phyloP scores from a whole-genome alignment of 2,888 invertebrate genomes.

The Athalia rosae region DNA sequence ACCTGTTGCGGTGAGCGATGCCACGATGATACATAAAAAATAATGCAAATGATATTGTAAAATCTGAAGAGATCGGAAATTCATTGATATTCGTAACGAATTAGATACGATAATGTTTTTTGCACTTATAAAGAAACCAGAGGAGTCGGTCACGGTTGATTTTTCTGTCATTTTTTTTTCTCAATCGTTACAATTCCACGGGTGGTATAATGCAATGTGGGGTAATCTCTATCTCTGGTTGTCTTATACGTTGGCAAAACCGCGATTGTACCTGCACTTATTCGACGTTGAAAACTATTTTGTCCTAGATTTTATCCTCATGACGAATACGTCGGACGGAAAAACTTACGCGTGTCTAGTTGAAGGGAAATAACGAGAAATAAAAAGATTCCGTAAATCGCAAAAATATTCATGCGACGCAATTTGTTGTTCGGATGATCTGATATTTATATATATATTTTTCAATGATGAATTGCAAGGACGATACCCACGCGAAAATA shows the following conservation, averaged over 20 bases:
- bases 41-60: no score
- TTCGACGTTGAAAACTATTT: constrained; percentile 19
- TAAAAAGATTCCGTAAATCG: no score
- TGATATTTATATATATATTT: background rate
- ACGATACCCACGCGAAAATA: constrained; percentile 12
- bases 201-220: no score
- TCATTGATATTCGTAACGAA: background rate
- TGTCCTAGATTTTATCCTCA: constrained; percentile 11
- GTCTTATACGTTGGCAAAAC: constrained; percentile 4
- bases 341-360: no score
- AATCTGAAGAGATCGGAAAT: no score
- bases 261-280: background rate
- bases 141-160: constrained; percentile 30
- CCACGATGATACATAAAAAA: no score
- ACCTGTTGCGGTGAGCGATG: no score
- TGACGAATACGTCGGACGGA: background rate
- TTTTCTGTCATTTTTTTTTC: background rate
- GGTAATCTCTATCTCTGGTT: background rate
- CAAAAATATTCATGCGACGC: no score
- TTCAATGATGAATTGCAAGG: background rate
- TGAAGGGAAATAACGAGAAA: no score
- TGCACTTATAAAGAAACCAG: background rate
- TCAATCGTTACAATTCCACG: background rate
- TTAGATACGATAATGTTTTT: background rate
- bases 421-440: no score